phyloP scores from a whole-genome alignment of 2,888 invertebrate genomes.

The Anticlea derivata region DNA sequence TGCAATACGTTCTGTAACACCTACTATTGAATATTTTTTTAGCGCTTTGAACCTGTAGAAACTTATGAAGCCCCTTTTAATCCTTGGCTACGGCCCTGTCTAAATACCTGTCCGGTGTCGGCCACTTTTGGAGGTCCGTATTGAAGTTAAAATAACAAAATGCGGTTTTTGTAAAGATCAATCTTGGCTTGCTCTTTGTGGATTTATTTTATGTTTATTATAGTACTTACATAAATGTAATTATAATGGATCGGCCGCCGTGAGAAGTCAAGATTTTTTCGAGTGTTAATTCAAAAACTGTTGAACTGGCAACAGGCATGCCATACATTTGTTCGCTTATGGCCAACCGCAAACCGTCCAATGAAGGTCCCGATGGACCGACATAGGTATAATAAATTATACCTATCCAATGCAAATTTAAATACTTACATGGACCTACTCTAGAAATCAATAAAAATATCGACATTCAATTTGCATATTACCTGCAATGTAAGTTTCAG shows the following conservation, averaged over 20 bases:
- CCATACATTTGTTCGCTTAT: too few relatives aligned
- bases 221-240: conserved; percentile 11
- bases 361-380: too few relatives aligned
- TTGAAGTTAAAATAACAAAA: conserved; percentile 26
- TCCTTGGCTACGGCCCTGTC: conserved; percentile 2
- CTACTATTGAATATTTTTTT: too few relatives aligned
- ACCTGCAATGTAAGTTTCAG: conserved; percentile 12
- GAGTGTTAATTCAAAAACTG: background rate
- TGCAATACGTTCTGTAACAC: too few relatives aligned
- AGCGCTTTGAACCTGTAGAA: too few relatives aligned
- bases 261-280: conserved; percentile 4
- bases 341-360: too few relatives aligned
- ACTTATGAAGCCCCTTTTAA: background rate
- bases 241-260: conserved; percentile 21
- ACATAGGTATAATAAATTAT: too few relatives aligned
- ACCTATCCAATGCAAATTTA: too few relatives aligned
- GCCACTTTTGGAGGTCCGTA: conserved; percentile 24
- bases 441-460: conserved; percentile 15
- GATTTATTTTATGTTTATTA: conserved; percentile 21
- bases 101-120: conserved; percentile 14
- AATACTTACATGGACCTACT: conserved; percentile 11
- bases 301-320: too few relatives aligned
- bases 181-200: conserved; percentile 17
- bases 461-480: conserved; percentile 10
- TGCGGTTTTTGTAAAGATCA: conserved; percentile 26